Conservation (phyloP, 2,113 vertebrate species). For the Ranitomeya variabilis region DNA sequence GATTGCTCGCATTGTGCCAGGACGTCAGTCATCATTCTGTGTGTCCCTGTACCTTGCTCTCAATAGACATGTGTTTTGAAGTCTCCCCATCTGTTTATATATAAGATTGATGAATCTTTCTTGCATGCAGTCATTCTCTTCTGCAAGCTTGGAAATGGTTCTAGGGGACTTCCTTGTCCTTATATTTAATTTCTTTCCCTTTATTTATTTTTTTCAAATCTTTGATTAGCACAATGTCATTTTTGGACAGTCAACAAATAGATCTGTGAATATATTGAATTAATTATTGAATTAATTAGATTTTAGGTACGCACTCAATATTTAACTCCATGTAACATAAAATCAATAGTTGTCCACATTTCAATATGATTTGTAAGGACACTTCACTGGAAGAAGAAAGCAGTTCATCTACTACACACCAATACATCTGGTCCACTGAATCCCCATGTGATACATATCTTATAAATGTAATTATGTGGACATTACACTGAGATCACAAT, state of each 20-base stretch:
- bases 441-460: background rate
- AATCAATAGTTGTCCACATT: background rate
- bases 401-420: background rate
- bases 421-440: background rate
- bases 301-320: background rate
- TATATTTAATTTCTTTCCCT: background rate
- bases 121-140: background rate
- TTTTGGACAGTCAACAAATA: background rate
- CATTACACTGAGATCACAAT: background rate
- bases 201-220: background rate
- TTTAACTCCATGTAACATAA: background rate
- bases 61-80: constrained; percentile 44
- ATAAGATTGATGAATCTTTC: constrained; percentile 12
- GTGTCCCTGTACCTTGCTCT: constrained; percentile 38
- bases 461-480: background rate
- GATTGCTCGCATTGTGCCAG: constrained; percentile 14
- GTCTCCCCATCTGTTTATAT: constrained; percentile 48
- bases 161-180: background rate
- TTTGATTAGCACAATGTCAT: background rate
- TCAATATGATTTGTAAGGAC: background rate
- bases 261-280: background rate
- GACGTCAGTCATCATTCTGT: constrained; percentile 36
- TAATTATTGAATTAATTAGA: background rate
- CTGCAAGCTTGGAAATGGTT: background rate
- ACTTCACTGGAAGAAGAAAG: background rate